Evolutionary conservation across 2,113 vertebrate species (phyloP).

Genomic region (Bufo gargarizans): DNA sequence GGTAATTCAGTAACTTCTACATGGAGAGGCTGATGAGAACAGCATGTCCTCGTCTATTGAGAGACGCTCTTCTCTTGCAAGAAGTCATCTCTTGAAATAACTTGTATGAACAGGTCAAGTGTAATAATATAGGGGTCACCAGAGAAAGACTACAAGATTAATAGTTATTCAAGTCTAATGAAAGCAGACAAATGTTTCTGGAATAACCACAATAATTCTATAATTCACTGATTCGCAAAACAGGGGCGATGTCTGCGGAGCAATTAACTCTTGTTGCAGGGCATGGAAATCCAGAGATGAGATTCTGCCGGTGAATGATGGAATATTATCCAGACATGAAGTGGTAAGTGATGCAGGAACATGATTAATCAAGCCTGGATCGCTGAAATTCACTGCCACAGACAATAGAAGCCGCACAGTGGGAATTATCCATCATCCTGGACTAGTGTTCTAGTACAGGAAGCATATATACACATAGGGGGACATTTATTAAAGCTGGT

Average conservation of each 20-base stretch:
- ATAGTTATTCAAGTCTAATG: constrained; percentile 42
- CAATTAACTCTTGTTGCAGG: constrained; percentile 38
- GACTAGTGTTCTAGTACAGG: neutral
- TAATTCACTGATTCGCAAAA: constrained; percentile 44
- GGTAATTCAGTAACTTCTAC: neutral
- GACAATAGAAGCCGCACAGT: neutral
- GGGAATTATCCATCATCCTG: constrained; percentile 5
- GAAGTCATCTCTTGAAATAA: constrained; percentile 31
- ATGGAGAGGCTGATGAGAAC: neutral
- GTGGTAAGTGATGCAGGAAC: constrained; percentile 31
- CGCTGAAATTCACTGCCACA: constrained; percentile 31
- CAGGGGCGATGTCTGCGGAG: neutral
- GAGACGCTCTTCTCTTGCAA: neutral
- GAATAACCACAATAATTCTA: constrained; percentile 31
- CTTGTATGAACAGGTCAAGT: constrained; percentile 44
- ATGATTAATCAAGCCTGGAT: constrained; percentile 39
- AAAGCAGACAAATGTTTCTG: constrained; percentile 38
- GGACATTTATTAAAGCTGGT: no score
- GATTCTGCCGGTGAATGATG: neutral
- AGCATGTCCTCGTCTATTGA: neutral
- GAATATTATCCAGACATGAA: neutral
- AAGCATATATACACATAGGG: no score
- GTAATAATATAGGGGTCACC: constrained; percentile 47
- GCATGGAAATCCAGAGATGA: neutral
- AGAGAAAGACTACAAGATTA: constrained; percentile 50